phyloP scores from a whole-genome alignment of 2,797 vertebrate genomes.

The Semaprochilodus insignis region DNA sequence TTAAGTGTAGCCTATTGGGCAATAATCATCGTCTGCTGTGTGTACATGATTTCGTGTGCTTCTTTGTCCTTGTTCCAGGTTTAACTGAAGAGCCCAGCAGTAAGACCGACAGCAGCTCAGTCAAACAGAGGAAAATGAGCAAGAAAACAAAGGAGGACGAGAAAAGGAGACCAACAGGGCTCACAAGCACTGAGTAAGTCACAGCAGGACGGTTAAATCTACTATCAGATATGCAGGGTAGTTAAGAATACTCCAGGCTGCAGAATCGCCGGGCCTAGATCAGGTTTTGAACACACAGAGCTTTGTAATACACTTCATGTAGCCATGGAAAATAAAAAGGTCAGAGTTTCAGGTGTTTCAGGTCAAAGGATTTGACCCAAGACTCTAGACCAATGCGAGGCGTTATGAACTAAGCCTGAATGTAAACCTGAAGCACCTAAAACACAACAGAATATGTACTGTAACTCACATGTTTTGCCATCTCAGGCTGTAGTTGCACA shows the following conservation, averaged over 20 bases:
- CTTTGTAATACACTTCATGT: constrained; percentile 39
- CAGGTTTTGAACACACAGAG: constrained; percentile 23
- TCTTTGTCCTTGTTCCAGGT: constrained; percentile 75
- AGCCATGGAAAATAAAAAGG: constrained; percentile 43
- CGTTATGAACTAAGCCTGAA: constrained; percentile 45
- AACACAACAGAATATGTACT: constrained; percentile 60
- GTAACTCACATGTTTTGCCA: constrained; percentile 70
- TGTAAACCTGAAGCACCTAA: constrained; percentile 54
- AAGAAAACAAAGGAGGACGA: constrained; percentile 85
- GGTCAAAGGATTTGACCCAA: constrained; percentile 14
- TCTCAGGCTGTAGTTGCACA: constrained; percentile 52
- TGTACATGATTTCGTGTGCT: background rate
- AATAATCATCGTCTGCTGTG: constrained; percentile 1
- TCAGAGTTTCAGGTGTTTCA: constrained; percentile 18
- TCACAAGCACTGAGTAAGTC: constrained; percentile 88
- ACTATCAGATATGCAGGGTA: too few species aligned
- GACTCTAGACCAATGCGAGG: constrained; percentile 17
- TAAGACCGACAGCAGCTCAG: constrained; percentile 82
- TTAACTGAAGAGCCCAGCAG: constrained; percentile 86
- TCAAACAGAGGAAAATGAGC: constrained; percentile 84
- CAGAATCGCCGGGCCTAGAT: background rate
- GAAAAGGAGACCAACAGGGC: constrained; percentile 79
- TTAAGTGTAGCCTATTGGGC: background rate
- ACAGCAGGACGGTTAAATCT: constrained; percentile 72
- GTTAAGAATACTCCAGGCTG: background rate